These are phyloP conservation scores for Listronotus oregonensis DNA, from an alignment of 1,140 invertebrate species.

Conservation along the genomic window DNA sequence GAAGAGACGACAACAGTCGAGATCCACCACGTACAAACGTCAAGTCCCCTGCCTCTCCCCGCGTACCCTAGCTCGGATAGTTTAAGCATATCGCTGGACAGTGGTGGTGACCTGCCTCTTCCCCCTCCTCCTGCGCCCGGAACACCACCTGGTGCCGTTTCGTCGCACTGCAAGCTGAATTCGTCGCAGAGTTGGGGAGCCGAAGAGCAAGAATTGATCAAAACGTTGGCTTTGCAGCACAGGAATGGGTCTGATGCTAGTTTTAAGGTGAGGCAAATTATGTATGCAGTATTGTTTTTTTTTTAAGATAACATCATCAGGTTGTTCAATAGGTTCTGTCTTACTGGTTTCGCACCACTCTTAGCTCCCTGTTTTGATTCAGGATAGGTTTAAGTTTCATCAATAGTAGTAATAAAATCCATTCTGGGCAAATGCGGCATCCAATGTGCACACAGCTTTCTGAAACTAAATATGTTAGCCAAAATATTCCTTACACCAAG, in stretches of 20 bases:
- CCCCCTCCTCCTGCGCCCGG: conserved; percentile 64
- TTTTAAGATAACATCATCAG: too few relatives aligned
- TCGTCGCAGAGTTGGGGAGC: conserved; percentile 64
- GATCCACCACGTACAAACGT: conserved; percentile 64
- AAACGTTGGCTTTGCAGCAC: conserved; percentile 69
- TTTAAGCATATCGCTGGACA: conserved; percentile 62
- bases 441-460: too few relatives aligned
- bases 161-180: conserved; percentile 57
- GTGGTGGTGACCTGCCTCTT: conserved; percentile 62
- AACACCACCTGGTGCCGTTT: conserved; percentile 57
- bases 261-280: conserved; percentile 80
- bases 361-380: too few relatives aligned
- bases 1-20: conserved; percentile 63
- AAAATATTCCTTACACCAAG: too few relatives aligned
- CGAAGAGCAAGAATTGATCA: conserved; percentile 65
- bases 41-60: conserved; percentile 62
- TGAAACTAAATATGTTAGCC: too few relatives aligned
- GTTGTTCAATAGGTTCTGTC: too few relatives aligned
- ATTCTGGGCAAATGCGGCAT: too few relatives aligned
- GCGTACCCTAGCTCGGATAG: conserved; percentile 67
- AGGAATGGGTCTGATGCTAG: conserved; percentile 82
- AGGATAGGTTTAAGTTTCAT: too few relatives aligned
- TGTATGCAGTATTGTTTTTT: too few relatives aligned
- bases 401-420: too few relatives aligned
- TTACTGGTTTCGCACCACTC: too few relatives aligned